Evolutionary conservation across 2,797 vertebrate species (phyloP), one percentile per base, ranked within the genome.

Genomic region (Psittacula echo): DNA sequence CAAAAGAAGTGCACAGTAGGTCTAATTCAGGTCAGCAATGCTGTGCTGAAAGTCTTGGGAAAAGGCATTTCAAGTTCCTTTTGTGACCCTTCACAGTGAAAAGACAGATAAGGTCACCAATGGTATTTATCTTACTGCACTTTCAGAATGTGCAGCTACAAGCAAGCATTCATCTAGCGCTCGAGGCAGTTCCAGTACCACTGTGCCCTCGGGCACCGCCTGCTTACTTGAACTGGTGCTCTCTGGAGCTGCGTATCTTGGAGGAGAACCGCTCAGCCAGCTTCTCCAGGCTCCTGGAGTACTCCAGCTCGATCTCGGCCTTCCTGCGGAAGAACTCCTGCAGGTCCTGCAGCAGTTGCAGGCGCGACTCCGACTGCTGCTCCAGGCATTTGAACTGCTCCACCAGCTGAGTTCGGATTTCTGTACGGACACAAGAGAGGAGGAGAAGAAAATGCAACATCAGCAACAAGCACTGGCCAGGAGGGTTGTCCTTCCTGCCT

Each of bases 311-410:
- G 19, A 99, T 99, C 98, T 99, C 99, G 0, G 99, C 99, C 96
- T 99, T 99, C 91, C 99, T 98, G 74, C 99, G 99, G 98, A 99
- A 99, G 98, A 99, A 99, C 90, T 99, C 99, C 98, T 99, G 99
- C 93, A 99, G 98, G 97, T 99, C 99, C 97, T 99, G 99, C 79
- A 99, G 98, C 97, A 99, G 98, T 96, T 99, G 99, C 94, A 99
- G 98, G 29, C 99, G 98, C 1, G 99, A 99, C 97, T 99, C 99
- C 0, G 99, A 99, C 96, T 99, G 99, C 97, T 99, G 99, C 98
- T 99, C 99, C 98, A 99, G 98, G 97, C 99, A 99, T 94, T 99
- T 99, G 97, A 99, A 99, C 98, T 99, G 99, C 97, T 99, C 99
- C 75, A 99, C 99, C 98, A 99, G 98, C 98, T 99, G 99, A 48